Evolutionary conservation across 2,113 vertebrate genomes (phyloP), one percentile per base, ranked within the genome.

Genomic region (Poecilia latipinna): DNA sequence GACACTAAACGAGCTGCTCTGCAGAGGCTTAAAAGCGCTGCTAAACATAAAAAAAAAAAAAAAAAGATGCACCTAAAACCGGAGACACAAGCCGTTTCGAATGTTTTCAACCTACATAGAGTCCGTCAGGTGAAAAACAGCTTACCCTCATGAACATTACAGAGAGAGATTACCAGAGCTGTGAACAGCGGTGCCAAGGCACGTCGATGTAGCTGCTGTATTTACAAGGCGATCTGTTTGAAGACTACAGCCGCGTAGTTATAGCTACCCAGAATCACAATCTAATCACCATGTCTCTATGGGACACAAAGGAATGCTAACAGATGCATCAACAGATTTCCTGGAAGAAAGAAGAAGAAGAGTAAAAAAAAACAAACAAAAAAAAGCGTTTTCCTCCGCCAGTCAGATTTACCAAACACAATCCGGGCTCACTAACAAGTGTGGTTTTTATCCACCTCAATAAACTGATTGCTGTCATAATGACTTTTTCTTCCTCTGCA

Each of bases 171-270:
- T 78, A 63, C 74, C 61, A 65, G 26, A 76, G 35, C 67, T 78
- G 78, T 77, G 65, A 80, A 75, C 68, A 84, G 66, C 62, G 22
- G 72, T 72, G 64, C 24, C 85, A 66, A 61, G 68, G 68, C 48
- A 70, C 70, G 35, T 78, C 70, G 69, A 70, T 33, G 70, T 69
- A 78, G 80, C 78, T 85, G 80, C 76, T 86, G 83, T 79, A 83
- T 86, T 83, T 54, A 83, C 65, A 73, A 48, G 48, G 70, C 72
- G 32, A 75, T 77, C 62, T 84, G 82, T 85, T 89, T 86, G 79
- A 89, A 82, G 84, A 91, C 84, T 78, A 83, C 80, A 87, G 65
- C 83, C 74, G 80, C 66, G 65, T 67, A 68, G 63, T 67, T 71
- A 78, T 86, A 79, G 80, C 76, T 86, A 77, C 78, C 61, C 72